Conservation (phyloP, 2,888 invertebrate species). For the Loripinus fragilis region DNA sequence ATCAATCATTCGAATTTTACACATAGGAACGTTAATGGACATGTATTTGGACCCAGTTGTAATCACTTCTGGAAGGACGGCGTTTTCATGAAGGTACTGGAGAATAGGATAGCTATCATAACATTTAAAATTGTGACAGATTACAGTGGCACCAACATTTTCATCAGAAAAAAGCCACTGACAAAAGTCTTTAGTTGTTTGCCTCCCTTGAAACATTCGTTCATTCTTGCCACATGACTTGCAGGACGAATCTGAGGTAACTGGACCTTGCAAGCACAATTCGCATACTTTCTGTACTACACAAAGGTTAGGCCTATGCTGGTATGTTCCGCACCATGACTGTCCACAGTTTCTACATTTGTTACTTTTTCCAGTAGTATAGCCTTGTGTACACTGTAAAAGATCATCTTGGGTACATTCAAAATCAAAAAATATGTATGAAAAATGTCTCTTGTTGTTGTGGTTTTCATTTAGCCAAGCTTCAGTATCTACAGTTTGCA, state of each 20-base stretch:
- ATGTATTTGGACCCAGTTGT: constrained; percentile 29
- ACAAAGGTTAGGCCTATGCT: constrained; percentile 35
- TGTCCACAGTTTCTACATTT: constrained; percentile 33
- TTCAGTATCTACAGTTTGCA: neutral
- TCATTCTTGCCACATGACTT: constrained; percentile 29
- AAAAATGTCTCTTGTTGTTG: neutral
- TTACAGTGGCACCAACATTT: constrained; percentile 26
- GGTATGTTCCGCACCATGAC: constrained; percentile 21
- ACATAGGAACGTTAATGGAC: neutral
- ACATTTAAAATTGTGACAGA: constrained; percentile 43
- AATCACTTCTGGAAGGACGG: constrained; percentile 33
- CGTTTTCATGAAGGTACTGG: constrained; percentile 28
- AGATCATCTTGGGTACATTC: constrained; percentile 18
- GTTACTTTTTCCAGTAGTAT: neutral
- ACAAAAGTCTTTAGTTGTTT: constrained; percentile 35
- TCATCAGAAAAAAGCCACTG: constrained; percentile 40
- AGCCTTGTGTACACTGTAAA: neutral
- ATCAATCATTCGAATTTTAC: constrained; percentile 13
- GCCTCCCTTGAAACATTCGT: neutral
- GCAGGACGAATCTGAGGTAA: constrained; percentile 9
- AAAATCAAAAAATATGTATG: constrained; percentile 20
- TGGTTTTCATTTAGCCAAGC: too few relatives aligned
- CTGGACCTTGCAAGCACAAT: neutral
- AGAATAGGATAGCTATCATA: constrained; percentile 41
- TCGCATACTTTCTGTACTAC: constrained; percentile 34